Evolutionary conservation across 2,888 invertebrate species (phyloP), one percentile per base, ranked within the genome.

Genomic region (Cephus nigrinus): DNA sequence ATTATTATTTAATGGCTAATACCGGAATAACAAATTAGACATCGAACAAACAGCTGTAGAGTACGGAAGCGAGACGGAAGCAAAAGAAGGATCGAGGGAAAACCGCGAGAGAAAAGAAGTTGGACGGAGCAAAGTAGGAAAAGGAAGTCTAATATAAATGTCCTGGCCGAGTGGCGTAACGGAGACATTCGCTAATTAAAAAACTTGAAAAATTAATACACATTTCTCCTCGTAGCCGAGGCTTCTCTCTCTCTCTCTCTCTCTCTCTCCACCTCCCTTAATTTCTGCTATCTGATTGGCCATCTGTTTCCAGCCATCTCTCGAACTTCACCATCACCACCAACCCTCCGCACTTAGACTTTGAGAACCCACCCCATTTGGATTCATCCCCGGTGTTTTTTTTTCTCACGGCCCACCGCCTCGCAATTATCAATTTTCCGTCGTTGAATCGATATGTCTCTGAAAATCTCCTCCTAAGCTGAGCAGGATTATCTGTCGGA

Each of bases 151-250:
- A 90, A 91, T 91, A 91, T 91, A 91, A 91, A 91, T 91, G 91
- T 90, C 90, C 86, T 86, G 84, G 86, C 83, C 87, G 88, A 86
- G 85, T 80, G 81, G 87, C 89, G 89, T 89, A 87, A 88, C 87
- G 88, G 89, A 91, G 91, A 91, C 91, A 91, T 91, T 91, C 91
- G 90, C 91, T 91, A 91, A 91, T 91, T 91, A 91, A 91, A 91
- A 91, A 91, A 91, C 91, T 91, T 91, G 91, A 91, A 91, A 91
- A 91, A 91, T 91, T 91, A 91, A 91, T 91, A 91, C 90, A 91
- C 91, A 91, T 91, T 91, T 91, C 89, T 91, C 90, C 36, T 89
- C 87, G 84, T 84, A 33, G 68, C 69, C 82, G 80, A 81, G 80
- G 80, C 83, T 85, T 86, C 84, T 36, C 82, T 72, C 31, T 84